Evolutionary conservation across 1,140 invertebrate genomes (phyloP).

Genomic region (Batillaria attramentaria): DNA sequence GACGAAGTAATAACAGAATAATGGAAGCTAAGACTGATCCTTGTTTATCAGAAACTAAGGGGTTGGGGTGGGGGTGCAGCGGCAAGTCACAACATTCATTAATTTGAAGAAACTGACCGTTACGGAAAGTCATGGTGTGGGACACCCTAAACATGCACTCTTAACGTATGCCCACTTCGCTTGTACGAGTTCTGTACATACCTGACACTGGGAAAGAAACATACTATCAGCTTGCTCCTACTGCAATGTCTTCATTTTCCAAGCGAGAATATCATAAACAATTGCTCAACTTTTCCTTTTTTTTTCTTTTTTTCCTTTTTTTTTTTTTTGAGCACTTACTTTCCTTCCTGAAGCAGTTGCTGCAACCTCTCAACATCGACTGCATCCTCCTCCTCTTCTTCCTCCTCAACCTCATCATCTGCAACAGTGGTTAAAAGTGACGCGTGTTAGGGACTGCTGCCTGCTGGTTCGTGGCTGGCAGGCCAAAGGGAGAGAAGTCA

Average conservation of each 20-base stretch:
- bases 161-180: no score
- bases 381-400: constrained; percentile 9
- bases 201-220: no score
- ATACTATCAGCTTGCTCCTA: background rate
- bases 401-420: constrained; percentile 18
- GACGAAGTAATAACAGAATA: no score
- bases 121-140: no score
- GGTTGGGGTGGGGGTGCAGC: no score
- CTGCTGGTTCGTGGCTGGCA: background rate
- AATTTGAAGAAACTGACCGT: no score
- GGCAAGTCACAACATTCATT: no score
- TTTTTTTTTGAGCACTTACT: constrained; percentile 6
- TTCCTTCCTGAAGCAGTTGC: constrained; percentile 11
- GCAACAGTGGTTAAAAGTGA: background rate
- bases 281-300: background rate
- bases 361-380: background rate
- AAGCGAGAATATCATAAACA: background rate
- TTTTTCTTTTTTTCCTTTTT: background rate
- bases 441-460: background rate
- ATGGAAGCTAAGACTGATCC: no score
- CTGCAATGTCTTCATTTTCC: background rate
- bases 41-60: no score
- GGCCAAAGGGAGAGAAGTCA: background rate
- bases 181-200: no score
- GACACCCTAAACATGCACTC: no score